phyloP scores from a whole-genome alignment of 2,113 vertebrate species.

The Heterochromis multidens region DNA sequence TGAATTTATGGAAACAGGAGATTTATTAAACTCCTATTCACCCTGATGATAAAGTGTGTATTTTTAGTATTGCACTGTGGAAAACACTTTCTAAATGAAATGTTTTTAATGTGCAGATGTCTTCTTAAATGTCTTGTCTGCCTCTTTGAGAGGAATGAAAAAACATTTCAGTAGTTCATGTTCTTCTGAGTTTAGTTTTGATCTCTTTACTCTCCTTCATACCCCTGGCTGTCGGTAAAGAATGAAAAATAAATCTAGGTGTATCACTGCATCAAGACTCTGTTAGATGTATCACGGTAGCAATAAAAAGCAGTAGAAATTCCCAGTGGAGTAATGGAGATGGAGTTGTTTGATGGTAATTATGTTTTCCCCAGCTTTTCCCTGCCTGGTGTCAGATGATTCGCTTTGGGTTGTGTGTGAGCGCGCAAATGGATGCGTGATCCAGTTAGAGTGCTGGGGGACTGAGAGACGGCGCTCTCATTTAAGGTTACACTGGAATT shows the following conservation, averaged over 20 bases:
- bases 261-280: slow-evolving; percentile 6
- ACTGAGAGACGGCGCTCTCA: slow-evolving; percentile 78
- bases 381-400: slow-evolving; percentile 21
- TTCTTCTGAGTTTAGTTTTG: background rate
- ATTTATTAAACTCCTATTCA: background rate
- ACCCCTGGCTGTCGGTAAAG: background rate
- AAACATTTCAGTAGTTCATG: background rate
- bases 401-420: slow-evolving; percentile 28
- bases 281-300: slow-evolving; percentile 26
- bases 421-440: slow-evolving; percentile 47
- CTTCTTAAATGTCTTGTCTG: background rate
- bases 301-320: slow-evolving; percentile 59
- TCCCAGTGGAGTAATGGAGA: slow-evolving; percentile 55
- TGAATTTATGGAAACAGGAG: background rate
- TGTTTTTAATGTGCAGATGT: background rate
- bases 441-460: slow-evolving; percentile 73
- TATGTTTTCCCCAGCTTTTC: slow-evolving; percentile 54
- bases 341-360: slow-evolving; percentile 64
- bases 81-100: background rate
- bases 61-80: background rate
- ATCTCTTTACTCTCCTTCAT: background rate
- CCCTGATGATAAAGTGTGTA: background rate
- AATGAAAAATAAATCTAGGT: slow-evolving; percentile 17
- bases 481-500: slow-evolving; percentile 83
- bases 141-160: background rate